A percentile compares a stretch with the other conserved stretches of the same genome.
Conservation (phyloP, 1,140 invertebrate genomes). For the Dysdera silvatica region DNA sequence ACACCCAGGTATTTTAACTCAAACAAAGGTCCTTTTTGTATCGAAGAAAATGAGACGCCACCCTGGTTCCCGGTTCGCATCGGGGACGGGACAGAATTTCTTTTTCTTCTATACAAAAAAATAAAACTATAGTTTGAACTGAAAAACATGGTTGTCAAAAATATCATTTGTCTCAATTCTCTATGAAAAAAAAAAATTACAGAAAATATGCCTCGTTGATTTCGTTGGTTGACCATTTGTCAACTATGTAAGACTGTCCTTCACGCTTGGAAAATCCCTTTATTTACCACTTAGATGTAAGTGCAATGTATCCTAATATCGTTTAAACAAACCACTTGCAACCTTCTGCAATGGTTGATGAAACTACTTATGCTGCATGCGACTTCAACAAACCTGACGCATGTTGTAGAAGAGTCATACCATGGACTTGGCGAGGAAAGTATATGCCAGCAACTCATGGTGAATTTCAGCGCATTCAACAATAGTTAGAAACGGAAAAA, state of each 20-base stretch:
- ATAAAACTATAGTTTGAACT: no score
- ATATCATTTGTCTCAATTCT: no score
- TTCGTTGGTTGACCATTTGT: slow-evolving; percentile 57
- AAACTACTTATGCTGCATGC: slow-evolving; percentile 85
- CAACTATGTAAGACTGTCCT: slow-evolving; percentile 70
- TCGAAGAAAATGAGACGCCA: no score
- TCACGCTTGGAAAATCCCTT: slow-evolving; percentile 82
- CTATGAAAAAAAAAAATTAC: no score
- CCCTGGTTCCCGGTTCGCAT: no score
- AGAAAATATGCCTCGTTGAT: no score
- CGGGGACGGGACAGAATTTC: no score
- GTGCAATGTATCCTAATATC: slow-evolving; percentile 98
- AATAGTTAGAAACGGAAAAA: slow-evolving; percentile 85
- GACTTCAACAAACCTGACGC: slow-evolving; percentile 87
- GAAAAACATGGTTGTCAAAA: no score
- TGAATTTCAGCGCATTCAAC: slow-evolving; percentile 90
- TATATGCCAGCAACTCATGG: slow-evolving; percentile 74
- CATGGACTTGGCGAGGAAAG: slow-evolving; percentile 95
- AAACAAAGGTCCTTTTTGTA: no score
- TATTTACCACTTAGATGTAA: slow-evolving; percentile 98
- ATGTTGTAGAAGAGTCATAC: slow-evolving; percentile 82
- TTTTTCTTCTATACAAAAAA: no score
- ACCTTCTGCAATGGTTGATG: slow-evolving; percentile 87
- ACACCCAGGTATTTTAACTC: no score
- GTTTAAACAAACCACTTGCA: slow-evolving; percentile 86